Evolutionary conservation across 2,797 vertebrate genomes (phyloP), one percentile per base, ranked within the genome.

Genomic region (Phrynocephalus vlangalii): DNA sequence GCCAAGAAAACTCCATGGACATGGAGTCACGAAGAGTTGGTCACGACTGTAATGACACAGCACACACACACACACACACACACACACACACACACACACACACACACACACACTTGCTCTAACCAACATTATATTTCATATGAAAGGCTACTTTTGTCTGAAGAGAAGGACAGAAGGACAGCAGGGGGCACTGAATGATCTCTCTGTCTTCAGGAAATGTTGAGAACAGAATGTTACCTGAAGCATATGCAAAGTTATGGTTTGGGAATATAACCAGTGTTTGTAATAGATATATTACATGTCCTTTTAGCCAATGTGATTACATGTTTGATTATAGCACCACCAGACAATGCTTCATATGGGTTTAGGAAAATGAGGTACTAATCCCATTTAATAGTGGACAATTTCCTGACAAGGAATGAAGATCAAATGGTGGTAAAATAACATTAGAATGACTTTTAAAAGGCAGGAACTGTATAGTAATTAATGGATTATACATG

Each of bases 331-430:
- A 72, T 79, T 56, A 15, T 71, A 71, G 79, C 26, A 80, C 13
- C 56, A 79, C 50, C 50, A 71, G 50, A 60, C 10, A 70, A 76
- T 70, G 66, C 30, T 44, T 70, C 52, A n/a, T 60, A 70, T 87
- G 6, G 20, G 15, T 78, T 78, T 87, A 78, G n/a, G 48, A 24
- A 28, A 83, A 78, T 82, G 60, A 60, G 82, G 44, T n/a, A 67
- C 48, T 82, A 77, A 83, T 87, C 30, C 78, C 73, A 78, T 83
- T 71, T 71, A 78, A 83, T 79, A 76, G 16, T n/a, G 66, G 81
- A 22, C 38, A 83, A 83, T 79, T 63, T 71, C 78, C 50, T 83
- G 15, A 24, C 22, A 71, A 66, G 48, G 3, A 9, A 24, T 11
- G 6, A 5, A 16, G 50, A 33, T 52, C 52, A 56, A 11, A 50